Base-by-base conservation (phyloP, 2,797 vertebrate species). In the Fringilla coelebs region DNA sequence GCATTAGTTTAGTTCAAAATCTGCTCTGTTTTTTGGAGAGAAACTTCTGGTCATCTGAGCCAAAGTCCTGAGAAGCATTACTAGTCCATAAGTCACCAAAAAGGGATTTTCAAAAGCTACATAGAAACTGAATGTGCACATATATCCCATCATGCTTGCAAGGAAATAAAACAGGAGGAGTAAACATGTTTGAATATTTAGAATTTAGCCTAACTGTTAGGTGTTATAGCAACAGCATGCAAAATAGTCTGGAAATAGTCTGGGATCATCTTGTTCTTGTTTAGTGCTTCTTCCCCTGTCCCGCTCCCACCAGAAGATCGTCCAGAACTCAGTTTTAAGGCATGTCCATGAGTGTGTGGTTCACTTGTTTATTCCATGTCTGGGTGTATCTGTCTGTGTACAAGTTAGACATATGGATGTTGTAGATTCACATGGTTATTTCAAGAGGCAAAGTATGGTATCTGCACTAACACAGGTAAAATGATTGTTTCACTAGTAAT, bases 101-200 rank as follows among this genome's bases (percentile, higher is more conserved):
- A 76, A 26, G 48, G 24, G 57, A 28, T 45, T 94, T 90, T 74
- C 40, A 84, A 66, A 93, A 72, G 8, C 24, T 66, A 0, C 17
- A 2, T 81, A 13, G 63, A 81, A 90, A 17, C 17, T 31, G 49
- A 46, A 52, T 16, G 6, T 1, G 1, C 7, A 16, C 1, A 1
- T 10, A 1, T 45, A 54, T 55, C 5, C 10, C 22, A 36, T 83
- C 26, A 2, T 79, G 66, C 38, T 36, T 3, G 4, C 49, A 46
- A 54, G 49, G 48, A 68, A 43, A 49, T 74, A 54, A 77, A 89
- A 31, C 32, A 80, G 40, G n/a, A 90, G n/a, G 14, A 51, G 17
- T 73, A 93, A 81, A 85, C 78, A 61, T 17, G 28, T 70, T 71
- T 71, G 45, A 88, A n/a, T 88, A 54, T 88, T 94, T 62, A 72